Conservation (phyloP, 2,888 invertebrate species). For the Leptinotarsa haldemani region DNA sequence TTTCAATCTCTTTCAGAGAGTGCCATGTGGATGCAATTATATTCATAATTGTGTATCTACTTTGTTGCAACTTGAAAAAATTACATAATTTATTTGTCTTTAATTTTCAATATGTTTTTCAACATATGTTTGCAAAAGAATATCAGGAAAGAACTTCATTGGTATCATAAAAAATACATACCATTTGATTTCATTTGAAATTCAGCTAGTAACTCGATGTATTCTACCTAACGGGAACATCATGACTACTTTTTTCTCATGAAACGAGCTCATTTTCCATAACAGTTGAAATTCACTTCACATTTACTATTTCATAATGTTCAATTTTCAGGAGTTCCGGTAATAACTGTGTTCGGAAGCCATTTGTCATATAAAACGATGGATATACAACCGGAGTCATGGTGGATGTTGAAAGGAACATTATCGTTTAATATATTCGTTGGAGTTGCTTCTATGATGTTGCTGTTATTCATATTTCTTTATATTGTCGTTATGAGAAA, state of each 20-base stretch:
- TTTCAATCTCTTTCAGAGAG: too few relatives aligned
- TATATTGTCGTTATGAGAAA: slow-evolving; percentile 76
- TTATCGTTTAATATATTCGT: slow-evolving; percentile 75
- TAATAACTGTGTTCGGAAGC: slow-evolving; percentile 75
- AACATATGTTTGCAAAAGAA: too few relatives aligned
- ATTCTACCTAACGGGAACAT: background rate
- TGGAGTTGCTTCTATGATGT: slow-evolving; percentile 76
- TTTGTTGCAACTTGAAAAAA: too few relatives aligned
- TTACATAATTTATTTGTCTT: too few relatives aligned
- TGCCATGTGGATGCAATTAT: too few relatives aligned
- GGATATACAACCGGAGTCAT: slow-evolving; percentile 70
- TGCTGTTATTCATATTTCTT: slow-evolving; percentile 75
- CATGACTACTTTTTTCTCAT: background rate
- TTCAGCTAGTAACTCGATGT: background rate
- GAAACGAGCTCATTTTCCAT: background rate
- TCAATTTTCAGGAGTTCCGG: slow-evolving; percentile 70
- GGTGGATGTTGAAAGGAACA: slow-evolving; percentile 74
- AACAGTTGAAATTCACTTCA: slow-evolving; percentile 17
- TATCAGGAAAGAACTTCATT: too few relatives aligned
- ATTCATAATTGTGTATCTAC: too few relatives aligned
- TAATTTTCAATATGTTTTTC: too few relatives aligned
- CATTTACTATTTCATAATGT: slow-evolving; percentile 19
- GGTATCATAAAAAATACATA: too few relatives aligned
- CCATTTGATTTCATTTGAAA: background rate
- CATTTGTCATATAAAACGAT: slow-evolving; percentile 76